Evolutionary conservation across 2,888 invertebrate genomes (phyloP), one percentile per base, ranked within the genome.

Genomic region (Strigamia transsilvanica): DNA sequence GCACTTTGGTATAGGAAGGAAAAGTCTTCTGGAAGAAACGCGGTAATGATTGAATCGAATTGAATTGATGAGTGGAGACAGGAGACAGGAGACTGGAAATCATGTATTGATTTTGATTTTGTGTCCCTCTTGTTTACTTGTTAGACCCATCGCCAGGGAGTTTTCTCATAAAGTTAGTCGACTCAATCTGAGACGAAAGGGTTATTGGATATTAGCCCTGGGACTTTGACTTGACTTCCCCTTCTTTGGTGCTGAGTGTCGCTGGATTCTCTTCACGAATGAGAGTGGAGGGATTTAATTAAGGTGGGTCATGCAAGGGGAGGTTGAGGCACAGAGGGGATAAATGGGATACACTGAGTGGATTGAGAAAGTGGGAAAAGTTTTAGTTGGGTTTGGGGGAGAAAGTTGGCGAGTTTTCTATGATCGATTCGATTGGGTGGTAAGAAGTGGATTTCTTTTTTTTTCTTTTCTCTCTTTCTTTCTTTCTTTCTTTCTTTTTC

Each of bases 251-350:
- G 7, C 12, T n/a, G 73, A 27, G 32, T 66, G 61, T 66, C 61
- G 23, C 23, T 66, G 21, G 61, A 66, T 66, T 66, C 61, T 66
- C 61, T 73, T 73, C 73, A 27, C 73, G 73, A 73, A 73, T 73
- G 73, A 73, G 73, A 73, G 73, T 73, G 32, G 32, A 27, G 73
- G 32, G 73, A 73, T 73, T 73, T 73, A 73, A 73, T 73, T 73
- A 73, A 73, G 73, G 73, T 73, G 73, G 73, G 73, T 73, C 73
- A 73, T 73, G 73, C 27, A 73, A 73, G 73, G 73, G 73, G 73
- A 73, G 73, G 32, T 73, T 27, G 23, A 73, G 73, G 32, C 73
- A 73, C 27, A 73, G 32, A 15, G 73, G 73, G 73, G 73, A 73
- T 73, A 73, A 73, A 73, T 73, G 73, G 56, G 73, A 73, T 73